phyloP scores from a whole-genome alignment of 2,888 invertebrate species.

The Holacanthella duospinosa region DNA sequence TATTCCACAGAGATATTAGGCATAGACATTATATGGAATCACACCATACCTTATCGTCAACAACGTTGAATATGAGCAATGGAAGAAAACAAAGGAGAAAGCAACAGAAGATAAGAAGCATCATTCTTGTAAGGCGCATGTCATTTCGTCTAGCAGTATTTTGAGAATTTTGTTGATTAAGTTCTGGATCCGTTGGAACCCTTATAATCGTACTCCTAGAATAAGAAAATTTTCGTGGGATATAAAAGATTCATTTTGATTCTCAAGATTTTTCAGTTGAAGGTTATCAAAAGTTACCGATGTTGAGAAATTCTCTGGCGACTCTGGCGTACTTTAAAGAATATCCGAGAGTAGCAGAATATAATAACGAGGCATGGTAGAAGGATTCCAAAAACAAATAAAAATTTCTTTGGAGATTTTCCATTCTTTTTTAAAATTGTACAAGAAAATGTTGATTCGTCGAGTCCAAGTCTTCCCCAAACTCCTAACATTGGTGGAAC shows the following conservation, averaged over 20 bases:
- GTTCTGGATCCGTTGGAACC: too few species aligned
- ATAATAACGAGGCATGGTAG: constrained; percentile 76
- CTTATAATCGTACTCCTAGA: too few species aligned
- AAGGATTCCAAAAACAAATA: constrained; percentile 71
- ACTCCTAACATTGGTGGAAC: constrained; percentile 66
- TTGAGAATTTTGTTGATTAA: too few species aligned
- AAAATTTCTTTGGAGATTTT: constrained; percentile 68
- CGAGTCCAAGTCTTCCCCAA: constrained; percentile 75
- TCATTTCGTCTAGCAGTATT: constrained; percentile 53
- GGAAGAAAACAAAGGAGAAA: constrained; percentile 79
- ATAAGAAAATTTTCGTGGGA: too few species aligned
- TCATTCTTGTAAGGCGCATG: constrained; percentile 67
- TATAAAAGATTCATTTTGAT: neutral
- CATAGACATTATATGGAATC: too few species aligned
- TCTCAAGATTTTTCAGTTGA: neutral
- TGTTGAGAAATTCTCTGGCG: constrained; percentile 62
- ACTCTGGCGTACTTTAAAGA: constrained; percentile 63
- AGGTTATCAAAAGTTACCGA: constrained; percentile 46
- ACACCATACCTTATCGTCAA: constrained; percentile 62
- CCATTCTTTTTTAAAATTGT: constrained; percentile 70
- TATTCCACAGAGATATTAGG: too few species aligned
- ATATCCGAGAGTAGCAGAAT: constrained; percentile 74
- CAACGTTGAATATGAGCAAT: constrained; percentile 75
- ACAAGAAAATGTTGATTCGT: constrained; percentile 72
- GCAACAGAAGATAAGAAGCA: constrained; percentile 76